Percentiles rank a stretch among this genome's conserved stretches.
These are phyloP conservation scores for Rhimphoctona megacephalus DNA, from an alignment of 2,888 invertebrate genomes.

Conservation along the genomic window DNA sequence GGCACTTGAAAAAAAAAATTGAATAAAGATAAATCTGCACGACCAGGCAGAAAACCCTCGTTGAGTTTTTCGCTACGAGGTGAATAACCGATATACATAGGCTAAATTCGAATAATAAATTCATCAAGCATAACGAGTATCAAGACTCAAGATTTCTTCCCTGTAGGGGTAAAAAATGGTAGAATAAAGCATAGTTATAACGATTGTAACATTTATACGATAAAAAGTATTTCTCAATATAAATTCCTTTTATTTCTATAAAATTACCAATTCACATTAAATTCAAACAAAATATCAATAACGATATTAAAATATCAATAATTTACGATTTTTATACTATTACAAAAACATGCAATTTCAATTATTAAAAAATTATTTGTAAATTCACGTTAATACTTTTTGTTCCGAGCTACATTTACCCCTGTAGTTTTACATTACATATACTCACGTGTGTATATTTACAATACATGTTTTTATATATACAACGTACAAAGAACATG, in stretches of 20 bases:
- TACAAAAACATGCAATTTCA: background rate
- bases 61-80: background rate
- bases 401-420: background rate
- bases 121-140: constrained; percentile 27
- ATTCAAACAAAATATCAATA: background rate
- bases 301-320: background rate
- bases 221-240: background rate
- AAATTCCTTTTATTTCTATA: background rate
- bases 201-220: no score
- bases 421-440: background rate
- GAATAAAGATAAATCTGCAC: constrained; percentile 26
- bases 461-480: background rate
- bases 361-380: background rate
- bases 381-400: background rate
- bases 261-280: background rate
- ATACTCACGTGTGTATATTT: background rate
- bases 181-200: no score
- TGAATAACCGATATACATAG: constrained; percentile 17
- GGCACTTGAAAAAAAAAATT: constrained; percentile 12
- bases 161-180: background rate
- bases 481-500: background rate
- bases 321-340: background rate
- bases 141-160: background rate
- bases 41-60: constrained; percentile 23
- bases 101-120: constrained; percentile 33